Evolutionary conservation across 2,888 invertebrate species (phyloP), one percentile per base, ranked within the genome.

Genomic region (Frankliniella intonsa): DNA sequence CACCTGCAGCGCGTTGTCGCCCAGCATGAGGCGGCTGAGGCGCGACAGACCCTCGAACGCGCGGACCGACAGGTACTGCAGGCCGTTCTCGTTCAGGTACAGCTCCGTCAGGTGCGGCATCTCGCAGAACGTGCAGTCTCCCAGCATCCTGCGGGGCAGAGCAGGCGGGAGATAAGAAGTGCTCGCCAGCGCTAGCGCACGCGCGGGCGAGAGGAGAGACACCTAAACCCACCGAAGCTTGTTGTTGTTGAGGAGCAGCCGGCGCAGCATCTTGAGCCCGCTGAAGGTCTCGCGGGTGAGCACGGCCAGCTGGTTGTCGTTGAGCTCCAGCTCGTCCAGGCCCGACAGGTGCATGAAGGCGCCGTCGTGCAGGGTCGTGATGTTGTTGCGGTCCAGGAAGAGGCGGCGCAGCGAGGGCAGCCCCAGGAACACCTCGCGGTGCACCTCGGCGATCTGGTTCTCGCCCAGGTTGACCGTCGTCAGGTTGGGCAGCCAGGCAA

Each of bases 361-460:
- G 84, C 94, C 94, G 84, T 96, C 95, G 85, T 95, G 96, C 84
- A 97, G 90, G 62, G 92, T 91, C 83, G 94, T 93, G 85, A 98
- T 91, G 87, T 94, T 94, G 89, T 98, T 98, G 86, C 94, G 93
- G 85, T 95, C 95, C 81, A 98, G 90, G 84, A 92, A 92, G 76
- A 98, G 91, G 84, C 93, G 92, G 85, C 92, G 92, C 84, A 95
- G 88, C 82, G 91, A 90, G 0, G 95, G 94, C 82, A 95, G 87
- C 86, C 94, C 92, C 80, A 92, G 90, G 87, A 96, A 95, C 0
- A 93, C 93, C 85, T 92, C 91, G 81, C 92, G 85, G 85, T 92
- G 92, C 82, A 96, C 91, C 86, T 94, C 94, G 19, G 91, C 90
- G 84, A 96, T 93, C 87, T 91, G 90, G 88, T 96, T 96, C 84